Conservation (phyloP, 2,888 invertebrate species). For the Cinara cedri region DNA sequence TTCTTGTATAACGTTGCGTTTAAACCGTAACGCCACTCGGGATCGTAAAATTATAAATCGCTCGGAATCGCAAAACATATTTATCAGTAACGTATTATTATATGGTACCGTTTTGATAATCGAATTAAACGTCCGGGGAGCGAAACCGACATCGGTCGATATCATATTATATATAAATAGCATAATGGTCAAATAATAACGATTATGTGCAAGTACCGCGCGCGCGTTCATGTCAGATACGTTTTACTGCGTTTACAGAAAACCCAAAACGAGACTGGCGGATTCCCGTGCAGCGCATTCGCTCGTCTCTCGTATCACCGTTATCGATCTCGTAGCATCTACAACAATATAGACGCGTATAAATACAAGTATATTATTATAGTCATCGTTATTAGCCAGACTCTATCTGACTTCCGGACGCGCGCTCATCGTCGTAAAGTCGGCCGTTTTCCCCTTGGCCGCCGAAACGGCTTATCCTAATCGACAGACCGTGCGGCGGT, state of each 20-base stretch:
- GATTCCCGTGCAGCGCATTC: not conserved
- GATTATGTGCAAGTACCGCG: no score
- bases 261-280: slow-evolving; percentile 2
- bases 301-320: not conserved
- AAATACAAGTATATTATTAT: not conserved
- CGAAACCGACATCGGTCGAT: no score
- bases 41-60: no score
- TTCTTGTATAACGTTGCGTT: no score
- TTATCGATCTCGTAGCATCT: slow-evolving; percentile 32
- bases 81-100: no score
- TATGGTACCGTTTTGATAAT: no score
- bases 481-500: slow-evolving; percentile 30
- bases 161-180: no score
- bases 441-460: not conserved
- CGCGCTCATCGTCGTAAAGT: slow-evolving; percentile 42
- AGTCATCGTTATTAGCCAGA: slow-evolving; percentile 49
- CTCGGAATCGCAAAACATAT: no score
- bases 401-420: slow-evolving; percentile 43
- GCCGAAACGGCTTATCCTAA: slow-evolving; percentile 42
- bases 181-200: no score
- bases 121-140: no score
- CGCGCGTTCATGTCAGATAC: not conserved
- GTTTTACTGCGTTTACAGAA: slow-evolving; percentile 17
- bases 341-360: slow-evolving; percentile 16
- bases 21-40: no score